Conservation (phyloP, 2,113 vertebrate species). For the Menura novaehollandiae region DNA sequence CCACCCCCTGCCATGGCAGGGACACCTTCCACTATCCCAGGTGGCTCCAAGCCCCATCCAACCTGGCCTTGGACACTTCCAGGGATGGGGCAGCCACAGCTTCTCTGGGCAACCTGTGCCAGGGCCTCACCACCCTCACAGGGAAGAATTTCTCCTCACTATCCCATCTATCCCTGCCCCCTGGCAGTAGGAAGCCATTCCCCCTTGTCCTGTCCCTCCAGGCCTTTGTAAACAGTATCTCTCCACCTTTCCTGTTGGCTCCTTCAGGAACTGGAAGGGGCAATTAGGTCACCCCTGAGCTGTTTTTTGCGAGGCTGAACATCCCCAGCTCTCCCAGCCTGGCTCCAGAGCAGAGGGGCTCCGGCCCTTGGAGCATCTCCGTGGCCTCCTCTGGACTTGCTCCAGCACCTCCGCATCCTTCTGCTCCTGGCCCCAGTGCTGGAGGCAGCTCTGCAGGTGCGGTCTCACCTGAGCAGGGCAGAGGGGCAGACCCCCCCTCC, state of each 20-base stretch:
- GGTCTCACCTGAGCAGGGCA: neutral
- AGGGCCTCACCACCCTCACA: neutral
- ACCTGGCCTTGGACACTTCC: neutral
- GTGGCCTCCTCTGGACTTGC: neutral
- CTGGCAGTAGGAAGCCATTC: neutral
- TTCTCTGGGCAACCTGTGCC: neutral
- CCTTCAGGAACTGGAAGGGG: neutral
- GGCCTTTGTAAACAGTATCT: neutral
- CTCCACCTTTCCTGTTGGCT: neutral
- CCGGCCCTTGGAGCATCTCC: neutral
- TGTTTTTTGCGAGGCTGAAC: neutral
- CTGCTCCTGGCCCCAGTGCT: neutral
- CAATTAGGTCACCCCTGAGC: neutral
- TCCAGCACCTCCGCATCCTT: neutral
- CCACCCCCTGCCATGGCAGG: neutral
- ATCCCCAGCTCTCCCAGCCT: neutral
- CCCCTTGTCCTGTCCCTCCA: rapidly evolving
- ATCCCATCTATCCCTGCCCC: neutral
- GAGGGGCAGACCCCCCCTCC: neutral
- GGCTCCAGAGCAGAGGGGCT: neutral
- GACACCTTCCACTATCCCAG: neutral
- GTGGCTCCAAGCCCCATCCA: rapidly evolving
- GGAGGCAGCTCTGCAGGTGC: neutral
- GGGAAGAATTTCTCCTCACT: neutral
- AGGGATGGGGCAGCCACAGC: neutral